Conservation (phyloP, 2,888 invertebrate genomes). For the Cephus spinipes region DNA sequence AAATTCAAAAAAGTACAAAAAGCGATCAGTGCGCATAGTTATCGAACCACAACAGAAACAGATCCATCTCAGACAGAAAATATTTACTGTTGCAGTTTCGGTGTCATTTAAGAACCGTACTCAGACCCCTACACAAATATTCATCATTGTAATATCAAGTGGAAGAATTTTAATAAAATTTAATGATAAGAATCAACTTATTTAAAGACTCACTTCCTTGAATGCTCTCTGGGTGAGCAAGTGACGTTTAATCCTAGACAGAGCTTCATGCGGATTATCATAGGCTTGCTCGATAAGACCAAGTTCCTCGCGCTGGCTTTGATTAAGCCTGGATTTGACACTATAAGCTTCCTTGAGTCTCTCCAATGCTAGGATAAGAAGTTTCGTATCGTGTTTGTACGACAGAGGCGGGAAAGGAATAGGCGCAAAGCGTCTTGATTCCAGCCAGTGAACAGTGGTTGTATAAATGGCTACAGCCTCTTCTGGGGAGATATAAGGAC, state of each 20-base stretch:
- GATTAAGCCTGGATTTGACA: slow-evolving; percentile 96
- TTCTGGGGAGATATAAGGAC: slow-evolving; percentile 99
- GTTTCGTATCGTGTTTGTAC: slow-evolving; percentile 99
- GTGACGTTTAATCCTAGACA: slow-evolving; percentile 99
- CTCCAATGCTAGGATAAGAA: slow-evolving; percentile 96
- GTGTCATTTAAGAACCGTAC: slow-evolving; percentile 13
- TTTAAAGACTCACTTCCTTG: slow-evolving; percentile 80
- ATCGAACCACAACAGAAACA: slow-evolving; percentile 13
- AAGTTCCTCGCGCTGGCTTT: slow-evolving; percentile 98
- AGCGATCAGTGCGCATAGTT: slow-evolving; percentile 1
- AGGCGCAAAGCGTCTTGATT: slow-evolving; percentile 97
- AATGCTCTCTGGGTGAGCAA: slow-evolving; percentile 97
- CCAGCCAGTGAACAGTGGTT: slow-evolving; percentile 99
- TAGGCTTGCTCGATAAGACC: slow-evolving; percentile 99
- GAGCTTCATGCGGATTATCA: slow-evolving; percentile 99
- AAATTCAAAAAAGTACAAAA: slow-evolving; percentile 6
- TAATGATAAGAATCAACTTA: slow-evolving; percentile 28
- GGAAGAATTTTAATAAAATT: slow-evolving; percentile 9
- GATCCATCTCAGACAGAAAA: slow-evolving; percentile 21
- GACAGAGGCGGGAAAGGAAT: slow-evolving; percentile 99
- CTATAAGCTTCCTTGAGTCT: slow-evolving; percentile 97
- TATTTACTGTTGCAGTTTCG: slow-evolving; percentile 10
- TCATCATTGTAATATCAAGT: slow-evolving; percentile 18
- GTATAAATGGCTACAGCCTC: slow-evolving; percentile 99
- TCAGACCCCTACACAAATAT: slow-evolving; percentile 36